phyloP scores from a whole-genome alignment of 1,140 invertebrate species.

The Hyposmocoma kahamanoa region DNA sequence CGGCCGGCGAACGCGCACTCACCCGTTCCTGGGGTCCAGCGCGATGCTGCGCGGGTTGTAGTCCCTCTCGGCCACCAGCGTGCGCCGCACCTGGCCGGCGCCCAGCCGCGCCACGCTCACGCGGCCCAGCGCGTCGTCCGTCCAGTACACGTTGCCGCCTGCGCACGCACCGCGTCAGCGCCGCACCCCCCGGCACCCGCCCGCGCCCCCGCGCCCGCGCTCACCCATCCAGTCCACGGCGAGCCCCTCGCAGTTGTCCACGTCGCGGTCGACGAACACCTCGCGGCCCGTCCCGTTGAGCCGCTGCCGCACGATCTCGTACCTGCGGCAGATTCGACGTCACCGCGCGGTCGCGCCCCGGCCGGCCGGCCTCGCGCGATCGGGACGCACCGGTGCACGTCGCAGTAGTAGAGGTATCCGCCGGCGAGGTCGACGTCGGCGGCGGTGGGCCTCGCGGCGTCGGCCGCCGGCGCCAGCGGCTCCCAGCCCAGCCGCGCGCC shows the following conservation, averaged over 20 bases:
- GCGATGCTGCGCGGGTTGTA: conserved; percentile 79
- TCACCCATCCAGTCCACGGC: conserved; percentile 85
- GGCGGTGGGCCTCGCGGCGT: conserved; percentile 76
- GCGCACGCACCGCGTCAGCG: too few relatives aligned
- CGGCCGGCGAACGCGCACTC: too few relatives aligned
- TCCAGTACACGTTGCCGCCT: conserved; percentile 88
- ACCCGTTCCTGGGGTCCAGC: conserved; percentile 78
- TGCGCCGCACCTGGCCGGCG: conserved; percentile 68
- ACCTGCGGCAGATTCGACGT: conserved; percentile 25
- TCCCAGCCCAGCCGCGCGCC: conserved; percentile 40
- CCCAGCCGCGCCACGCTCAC: conserved; percentile 78
- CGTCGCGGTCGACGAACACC: conserved; percentile 77
- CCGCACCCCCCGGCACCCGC: too few relatives aligned
- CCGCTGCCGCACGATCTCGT: conserved; percentile 83
- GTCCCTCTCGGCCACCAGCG: conserved; percentile 71
- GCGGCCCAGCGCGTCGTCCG: conserved; percentile 77
- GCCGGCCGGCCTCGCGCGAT: too few relatives aligned
- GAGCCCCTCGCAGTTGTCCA: conserved; percentile 81
- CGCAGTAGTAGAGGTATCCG: conserved; percentile 81
- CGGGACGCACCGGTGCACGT: conserved; percentile 74
- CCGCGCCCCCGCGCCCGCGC: too few relatives aligned
- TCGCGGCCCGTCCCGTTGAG: conserved; percentile 82
- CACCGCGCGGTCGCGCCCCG: too few relatives aligned
- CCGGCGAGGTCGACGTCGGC: conserved; percentile 81
- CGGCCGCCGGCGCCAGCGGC: conserved; percentile 80